Evolutionary conservation across 2,113 vertebrate genomes (phyloP), one percentile per base, ranked within the genome.

Genomic region (Heterochromis multidens): DNA sequence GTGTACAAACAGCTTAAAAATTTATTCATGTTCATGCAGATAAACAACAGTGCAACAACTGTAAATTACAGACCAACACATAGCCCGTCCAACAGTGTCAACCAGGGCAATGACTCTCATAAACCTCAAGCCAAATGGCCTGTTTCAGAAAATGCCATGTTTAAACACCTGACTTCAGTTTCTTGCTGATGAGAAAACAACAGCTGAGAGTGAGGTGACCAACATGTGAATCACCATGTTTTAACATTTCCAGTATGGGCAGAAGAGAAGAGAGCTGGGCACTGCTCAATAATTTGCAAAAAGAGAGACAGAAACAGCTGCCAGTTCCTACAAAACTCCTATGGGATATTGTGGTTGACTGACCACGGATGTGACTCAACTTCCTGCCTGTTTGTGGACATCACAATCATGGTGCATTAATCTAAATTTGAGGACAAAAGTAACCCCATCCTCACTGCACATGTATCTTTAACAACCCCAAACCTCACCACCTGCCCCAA

Each of bases 161-260:
- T 83, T 80, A 86, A 46, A 70, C 89, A 90, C 88, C 79, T 92
- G 77, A 88, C 85, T 33, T 79, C 72, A 29, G 63, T 67, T 40
- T 58, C 58, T 77, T 67, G 52, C 61, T 76, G 85, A 91, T 11
- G 7, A 67, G 67, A 78, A 77, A 83, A 85, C 84, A 80, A 89
- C 95, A 95, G 94, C 95, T 95, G 95, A 92, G 91, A 91, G 93
- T 82, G 88, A 87, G 81, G 84, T 92, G 90, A 85, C 76, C 6
- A 1, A 35, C 77, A 43, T 81, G 35, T 92, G 94, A 94, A 82
- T 95, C 93, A 94, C 79, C 70, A 46, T 0, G 29, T 83, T 89
- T 90, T 72, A 88, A 84, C 76, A 86, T 86, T 76, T 89, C 40
- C 31, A 58, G 54, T 35, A 19, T 21, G 43, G 54, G 46, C 70